Conservation (phyloP, 2,888 invertebrate genomes). For the Rhopalosiphum nymphaeae region DNA sequence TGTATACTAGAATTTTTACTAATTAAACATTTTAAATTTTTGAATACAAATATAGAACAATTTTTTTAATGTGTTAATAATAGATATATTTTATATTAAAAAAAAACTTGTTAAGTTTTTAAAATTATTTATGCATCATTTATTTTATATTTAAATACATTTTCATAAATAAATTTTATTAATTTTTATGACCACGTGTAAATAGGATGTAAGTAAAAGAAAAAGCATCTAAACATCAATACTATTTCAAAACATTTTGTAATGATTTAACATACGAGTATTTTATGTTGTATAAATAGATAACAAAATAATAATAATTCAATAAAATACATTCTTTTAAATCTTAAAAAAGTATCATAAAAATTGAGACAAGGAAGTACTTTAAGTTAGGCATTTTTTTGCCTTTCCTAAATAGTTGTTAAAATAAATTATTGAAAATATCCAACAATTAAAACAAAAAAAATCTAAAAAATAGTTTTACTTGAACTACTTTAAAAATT, state of each 20-base stretch:
- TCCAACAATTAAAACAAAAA: background rate
- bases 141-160: background rate
- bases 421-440: background rate
- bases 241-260: background rate
- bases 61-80: background rate
- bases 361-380: background rate
- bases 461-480: background rate
- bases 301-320: background rate
- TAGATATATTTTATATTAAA: background rate
- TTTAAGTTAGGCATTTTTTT: background rate
- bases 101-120: background rate
- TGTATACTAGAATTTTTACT: too few relatives aligned
- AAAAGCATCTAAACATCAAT: background rate
- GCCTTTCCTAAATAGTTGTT: background rate
- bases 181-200: background rate
- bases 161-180: background rate
- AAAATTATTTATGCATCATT: background rate
- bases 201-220: background rate
- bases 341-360: background rate
- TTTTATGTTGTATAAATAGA: background rate
- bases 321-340: background rate
- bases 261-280: background rate
- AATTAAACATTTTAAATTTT: background rate
- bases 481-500: background rate
- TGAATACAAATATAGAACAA: background rate